These are phyloP conservation scores for Entomobrya multifasciata DNA, from an alignment of 2,888 invertebrate species.

Conservation along the genomic window DNA sequence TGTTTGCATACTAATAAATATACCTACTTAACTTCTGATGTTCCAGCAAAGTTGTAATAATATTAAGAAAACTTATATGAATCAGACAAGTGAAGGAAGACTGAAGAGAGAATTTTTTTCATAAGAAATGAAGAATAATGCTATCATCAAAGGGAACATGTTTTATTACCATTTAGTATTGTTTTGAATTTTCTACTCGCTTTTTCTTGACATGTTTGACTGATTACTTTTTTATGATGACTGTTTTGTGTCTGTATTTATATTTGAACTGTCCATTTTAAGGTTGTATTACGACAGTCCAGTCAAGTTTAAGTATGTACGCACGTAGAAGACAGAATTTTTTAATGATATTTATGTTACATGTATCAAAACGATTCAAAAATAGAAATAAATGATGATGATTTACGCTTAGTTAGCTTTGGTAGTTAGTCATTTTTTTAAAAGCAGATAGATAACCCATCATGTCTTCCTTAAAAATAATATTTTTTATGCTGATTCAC, in stretches of 20 bases:
- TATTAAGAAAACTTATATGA: neutral
- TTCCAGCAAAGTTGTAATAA: neutral
- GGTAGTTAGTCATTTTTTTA: constrained; percentile 33
- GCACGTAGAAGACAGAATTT: too few relatives aligned
- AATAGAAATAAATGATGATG: constrained; percentile 65
- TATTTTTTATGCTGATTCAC: constrained; percentile 13
- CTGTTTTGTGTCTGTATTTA: constrained; percentile 54
- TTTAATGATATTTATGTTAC: constrained; percentile 58
- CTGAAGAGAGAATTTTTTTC: neutral
- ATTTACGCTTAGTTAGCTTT: neutral
- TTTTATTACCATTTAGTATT: constrained; percentile 16
- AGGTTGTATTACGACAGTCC: neutral
- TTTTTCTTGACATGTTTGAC: constrained; percentile 61
- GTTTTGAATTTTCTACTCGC: constrained; percentile 29
- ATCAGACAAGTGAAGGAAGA: neutral
- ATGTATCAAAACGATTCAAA: constrained; percentile 23
- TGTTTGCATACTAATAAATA: constrained; percentile 42
- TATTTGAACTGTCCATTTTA: neutral
- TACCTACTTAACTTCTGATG: too few relatives aligned
- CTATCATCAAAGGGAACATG: constrained; percentile 5
- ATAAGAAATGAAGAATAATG: neutral
- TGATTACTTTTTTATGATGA: constrained; percentile 70
- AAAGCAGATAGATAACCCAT: constrained; percentile 62
- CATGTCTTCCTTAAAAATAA: constrained; percentile 41
- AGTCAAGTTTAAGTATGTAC: neutral